Percentiles rank a stretch among this genome's conserved stretches.
phyloP scores from a whole-genome alignment of 2,888 invertebrate genomes.

The Cheilosia pagana region DNA sequence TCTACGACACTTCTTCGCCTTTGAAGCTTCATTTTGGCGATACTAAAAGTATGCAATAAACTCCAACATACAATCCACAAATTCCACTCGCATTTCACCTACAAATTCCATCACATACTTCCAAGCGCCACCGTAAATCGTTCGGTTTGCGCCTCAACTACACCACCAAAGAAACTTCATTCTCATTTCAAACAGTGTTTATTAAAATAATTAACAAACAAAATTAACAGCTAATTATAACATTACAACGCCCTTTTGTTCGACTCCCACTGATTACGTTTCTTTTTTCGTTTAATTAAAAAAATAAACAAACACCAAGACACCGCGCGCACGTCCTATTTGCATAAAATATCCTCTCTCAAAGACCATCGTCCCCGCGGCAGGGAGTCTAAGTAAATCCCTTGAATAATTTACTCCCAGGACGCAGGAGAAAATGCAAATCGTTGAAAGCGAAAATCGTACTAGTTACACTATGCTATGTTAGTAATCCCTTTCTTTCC shows the following conservation, averaged over 20 bases:
- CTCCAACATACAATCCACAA: not conserved
- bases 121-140: not conserved
- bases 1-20: no score
- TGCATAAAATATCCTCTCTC: slow-evolving; percentile 48
- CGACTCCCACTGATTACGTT: slow-evolving; percentile 24
- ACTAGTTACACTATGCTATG: slow-evolving; percentile 9
- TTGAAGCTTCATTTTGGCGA: no score
- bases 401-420: slow-evolving; percentile 55
- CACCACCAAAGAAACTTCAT: not conserved
- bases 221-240: slow-evolving; percentile 59
- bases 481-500: slow-evolving; percentile 14
- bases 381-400: slow-evolving; percentile 38
- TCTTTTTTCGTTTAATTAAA: slow-evolving; percentile 63
- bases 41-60: slow-evolving; percentile 36
- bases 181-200: slow-evolving; percentile 45
- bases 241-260: slow-evolving; percentile 14
- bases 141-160: slow-evolving; percentile 44
- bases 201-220: slow-evolving; percentile 31
- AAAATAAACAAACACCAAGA: slow-evolving; percentile 55
- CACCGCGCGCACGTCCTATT: slow-evolving; percentile 29
- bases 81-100: not conserved
- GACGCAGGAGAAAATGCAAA: slow-evolving; percentile 23
- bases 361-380: not conserved
- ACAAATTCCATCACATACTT: slow-evolving; percentile 43
- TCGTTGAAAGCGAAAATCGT: slow-evolving; percentile 13